A percentile compares a stretch with the other conserved stretches of the same genome.
Evolutionary conservation across 1,140 invertebrate species (phyloP).

Genomic region (Leguminivora glycinivorella): DNA sequence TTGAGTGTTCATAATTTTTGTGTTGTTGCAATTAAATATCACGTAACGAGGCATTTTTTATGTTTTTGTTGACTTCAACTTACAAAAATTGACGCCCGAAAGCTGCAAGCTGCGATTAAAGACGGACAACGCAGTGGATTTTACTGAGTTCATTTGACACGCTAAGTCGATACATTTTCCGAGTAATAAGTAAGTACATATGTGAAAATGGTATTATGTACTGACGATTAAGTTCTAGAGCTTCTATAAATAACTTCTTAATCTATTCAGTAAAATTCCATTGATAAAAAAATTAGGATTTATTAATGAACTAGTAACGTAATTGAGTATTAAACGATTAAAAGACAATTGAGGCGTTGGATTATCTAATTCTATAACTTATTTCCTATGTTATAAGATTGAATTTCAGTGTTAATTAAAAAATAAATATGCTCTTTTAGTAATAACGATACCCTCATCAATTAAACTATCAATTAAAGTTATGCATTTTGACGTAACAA

Average conservation of each 20-base stretch:
- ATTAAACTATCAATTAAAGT: not conserved
- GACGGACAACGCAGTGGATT: too few species aligned
- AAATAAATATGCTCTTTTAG: not conserved
- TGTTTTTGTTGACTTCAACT: too few species aligned
- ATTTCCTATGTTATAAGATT: not conserved
- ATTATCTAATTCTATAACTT: not conserved
- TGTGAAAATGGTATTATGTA: too few species aligned
- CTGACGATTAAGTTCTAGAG: not conserved
- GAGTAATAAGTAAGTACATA: too few species aligned
- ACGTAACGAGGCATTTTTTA: too few species aligned
- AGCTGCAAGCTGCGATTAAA: too few species aligned
- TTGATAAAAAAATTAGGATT: not conserved
- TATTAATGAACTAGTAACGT: not conserved
- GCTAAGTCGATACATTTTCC: too few species aligned
- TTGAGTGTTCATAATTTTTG: too few species aligned
- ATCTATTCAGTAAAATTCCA: constrained; percentile 1
- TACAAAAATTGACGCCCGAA: too few species aligned
- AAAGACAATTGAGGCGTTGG: not conserved
- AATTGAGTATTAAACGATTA: not conserved
- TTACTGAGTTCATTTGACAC: too few species aligned
- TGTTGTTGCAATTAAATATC: too few species aligned
- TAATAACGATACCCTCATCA: not conserved
- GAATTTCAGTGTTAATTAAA: not conserved
- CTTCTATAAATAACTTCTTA: not conserved
- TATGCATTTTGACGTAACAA: not conserved